These are phyloP conservation scores for Isaurus tuberculatus DNA, from an alignment of 92 coral and sea anemone species.

Conservation along the genomic window DNA sequence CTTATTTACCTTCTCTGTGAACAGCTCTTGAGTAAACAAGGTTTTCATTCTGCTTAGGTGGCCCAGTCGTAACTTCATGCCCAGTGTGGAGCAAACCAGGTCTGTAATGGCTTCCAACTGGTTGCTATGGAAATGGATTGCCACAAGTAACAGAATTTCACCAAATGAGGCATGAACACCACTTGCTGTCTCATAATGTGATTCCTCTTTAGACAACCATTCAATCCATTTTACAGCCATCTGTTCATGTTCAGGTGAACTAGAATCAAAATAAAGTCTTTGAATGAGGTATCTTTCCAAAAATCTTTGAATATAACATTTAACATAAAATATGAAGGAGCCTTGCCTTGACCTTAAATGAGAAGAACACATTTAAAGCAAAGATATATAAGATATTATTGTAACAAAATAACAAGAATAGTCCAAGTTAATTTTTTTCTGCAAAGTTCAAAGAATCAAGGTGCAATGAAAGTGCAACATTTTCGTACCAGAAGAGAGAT, in stretches of 20 bases:
- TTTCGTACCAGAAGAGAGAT: no score
- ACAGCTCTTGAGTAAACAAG: conserved; percentile 90
- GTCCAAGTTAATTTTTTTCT: no score
- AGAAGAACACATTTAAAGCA: no score
- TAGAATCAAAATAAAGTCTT: background rate
- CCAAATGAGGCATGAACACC: conserved; percentile 97
- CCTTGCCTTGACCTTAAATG: no score
- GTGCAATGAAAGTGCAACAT: no score
- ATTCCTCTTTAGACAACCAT: conserved; percentile 90
- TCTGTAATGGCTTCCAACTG: conserved; percentile 90
- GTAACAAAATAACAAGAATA: no score
- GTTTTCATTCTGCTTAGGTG: conserved; percentile 86
- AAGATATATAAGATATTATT: no score
- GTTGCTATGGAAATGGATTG: conserved; percentile 98
- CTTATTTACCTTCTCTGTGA: conserved; percentile 86
- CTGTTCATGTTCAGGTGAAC: conserved; percentile 90
- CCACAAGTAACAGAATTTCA: conserved; percentile 84
- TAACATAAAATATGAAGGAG: no score
- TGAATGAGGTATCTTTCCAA: background rate
- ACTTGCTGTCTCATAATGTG: conserved; percentile 90
- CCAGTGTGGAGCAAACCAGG: conserved; percentile 89
- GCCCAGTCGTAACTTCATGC: conserved; percentile 86
- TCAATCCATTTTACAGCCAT: conserved; percentile 81
- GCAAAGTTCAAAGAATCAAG: no score
- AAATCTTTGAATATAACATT: no score